These are phyloP conservation scores for Rhynchophorus ferrugineus DNA, from an alignment of 1,140 invertebrate genomes.

Conservation along the genomic window DNA sequence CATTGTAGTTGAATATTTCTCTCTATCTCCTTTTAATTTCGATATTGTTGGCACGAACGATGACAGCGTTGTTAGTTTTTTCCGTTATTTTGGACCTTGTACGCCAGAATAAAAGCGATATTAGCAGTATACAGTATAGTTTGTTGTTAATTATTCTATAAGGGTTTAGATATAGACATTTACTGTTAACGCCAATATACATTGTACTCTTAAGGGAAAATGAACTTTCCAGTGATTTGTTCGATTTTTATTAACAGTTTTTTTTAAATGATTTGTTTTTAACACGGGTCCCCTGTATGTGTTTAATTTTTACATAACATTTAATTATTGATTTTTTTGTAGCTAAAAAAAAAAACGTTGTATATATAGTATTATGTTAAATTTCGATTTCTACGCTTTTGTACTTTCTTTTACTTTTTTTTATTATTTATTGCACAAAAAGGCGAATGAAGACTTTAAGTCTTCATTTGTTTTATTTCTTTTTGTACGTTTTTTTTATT, in stretches of 20 bases:
- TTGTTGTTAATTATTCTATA: conserved; percentile 41
- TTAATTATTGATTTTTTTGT: background rate
- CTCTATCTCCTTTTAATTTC: too few species aligned
- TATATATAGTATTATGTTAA: too few species aligned
- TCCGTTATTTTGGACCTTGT: too few species aligned
- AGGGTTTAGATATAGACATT: conserved; percentile 25
- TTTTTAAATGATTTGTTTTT: background rate
- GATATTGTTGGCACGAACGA: too few species aligned
- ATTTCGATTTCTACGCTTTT: too few species aligned
- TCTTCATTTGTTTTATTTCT: too few species aligned
- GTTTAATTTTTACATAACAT: background rate
- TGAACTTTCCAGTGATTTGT: background rate
- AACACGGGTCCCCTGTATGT: too few species aligned
- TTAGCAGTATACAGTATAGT: conserved; percentile 32
- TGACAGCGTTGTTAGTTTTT: too few species aligned
- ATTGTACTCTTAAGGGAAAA: background rate
- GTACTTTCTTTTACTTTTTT: too few species aligned
- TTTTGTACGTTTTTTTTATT: background rate
- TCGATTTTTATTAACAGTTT: background rate
- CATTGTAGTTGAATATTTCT: too few species aligned
- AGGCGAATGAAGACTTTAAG: too few species aligned
- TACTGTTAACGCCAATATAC: conserved; percentile 25
- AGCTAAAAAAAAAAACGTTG: background rate
- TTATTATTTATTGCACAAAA: too few species aligned
- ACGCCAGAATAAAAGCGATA: conserved; percentile 22